Evolutionary conservation across 2,797 vertebrate species (phyloP).

Genomic region (Lepilemur septentrionalis): DNA sequence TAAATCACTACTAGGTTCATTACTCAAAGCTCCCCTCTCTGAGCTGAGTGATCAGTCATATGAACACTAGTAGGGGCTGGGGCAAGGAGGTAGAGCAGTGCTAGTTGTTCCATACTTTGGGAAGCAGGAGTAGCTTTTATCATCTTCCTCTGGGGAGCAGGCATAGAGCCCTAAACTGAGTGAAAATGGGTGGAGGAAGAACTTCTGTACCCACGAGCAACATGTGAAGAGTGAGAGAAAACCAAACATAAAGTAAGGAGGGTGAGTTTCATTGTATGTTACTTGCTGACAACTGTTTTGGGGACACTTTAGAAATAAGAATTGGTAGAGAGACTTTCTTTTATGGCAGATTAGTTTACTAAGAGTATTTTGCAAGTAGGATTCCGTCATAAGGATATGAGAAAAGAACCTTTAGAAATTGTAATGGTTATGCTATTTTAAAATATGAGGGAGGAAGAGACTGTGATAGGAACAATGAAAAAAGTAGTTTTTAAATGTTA

Average conservation of each 20-base stretch:
- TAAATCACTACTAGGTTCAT: constrained; percentile 72
- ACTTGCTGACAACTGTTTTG: constrained; percentile 34
- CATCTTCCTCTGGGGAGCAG: constrained; percentile 37
- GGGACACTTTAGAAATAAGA: neutral
- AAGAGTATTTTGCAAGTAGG: neutral
- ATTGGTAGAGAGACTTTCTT: constrained; percentile 10
- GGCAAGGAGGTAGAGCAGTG: neutral
- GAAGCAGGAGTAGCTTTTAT: constrained; percentile 33
- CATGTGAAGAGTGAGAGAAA: constrained; percentile 46
- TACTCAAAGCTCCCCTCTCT: constrained; percentile 61
- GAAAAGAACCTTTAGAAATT: constrained; percentile 37
- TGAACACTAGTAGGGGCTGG: constrained; percentile 47
- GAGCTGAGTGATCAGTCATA: constrained; percentile 43
- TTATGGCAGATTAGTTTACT: constrained; percentile 8
- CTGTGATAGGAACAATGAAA: neutral
- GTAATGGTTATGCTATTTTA: neutral
- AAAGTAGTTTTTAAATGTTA: constrained; percentile 32
- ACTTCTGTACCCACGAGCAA: neutral
- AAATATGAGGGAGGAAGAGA: neutral
- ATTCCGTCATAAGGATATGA: neutral
- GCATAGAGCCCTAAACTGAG: constrained; percentile 34
- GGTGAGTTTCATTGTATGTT: constrained; percentile 38
- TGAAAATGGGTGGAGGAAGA: constrained; percentile 50
- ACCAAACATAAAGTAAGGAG: constrained; percentile 44
- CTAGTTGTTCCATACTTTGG: neutral